phyloP scores from a whole-genome alignment of 64 coral and sea anemone genomes.

The Porites australiensis region DNA sequence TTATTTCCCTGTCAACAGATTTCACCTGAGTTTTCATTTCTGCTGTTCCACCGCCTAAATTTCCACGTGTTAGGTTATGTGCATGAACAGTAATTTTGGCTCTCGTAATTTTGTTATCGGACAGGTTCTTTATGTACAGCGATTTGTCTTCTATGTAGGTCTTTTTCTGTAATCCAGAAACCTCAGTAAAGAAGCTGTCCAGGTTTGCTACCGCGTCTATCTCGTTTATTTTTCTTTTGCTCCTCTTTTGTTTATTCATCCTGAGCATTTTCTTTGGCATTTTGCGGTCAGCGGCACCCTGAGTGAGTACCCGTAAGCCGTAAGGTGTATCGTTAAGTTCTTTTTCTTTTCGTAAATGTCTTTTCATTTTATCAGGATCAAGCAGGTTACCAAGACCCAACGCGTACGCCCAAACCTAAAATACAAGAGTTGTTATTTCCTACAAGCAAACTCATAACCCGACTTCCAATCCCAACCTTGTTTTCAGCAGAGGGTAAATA shows the following conservation, averaged over 20 bases:
- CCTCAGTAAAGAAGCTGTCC: constrained; percentile 59
- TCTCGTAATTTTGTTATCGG: not conserved
- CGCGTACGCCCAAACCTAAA: constrained; percentile 92
- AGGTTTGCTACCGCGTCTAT: constrained; percentile 55
- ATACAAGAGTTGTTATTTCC: too few species aligned
- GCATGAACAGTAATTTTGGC: not conserved
- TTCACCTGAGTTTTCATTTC: not conserved
- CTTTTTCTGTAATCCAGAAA: not conserved
- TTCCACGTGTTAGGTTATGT: not conserved
- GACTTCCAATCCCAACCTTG: too few species aligned
- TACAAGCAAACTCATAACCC: too few species aligned
- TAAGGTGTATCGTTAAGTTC: constrained; percentile 86
- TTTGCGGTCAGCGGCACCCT: not conserved
- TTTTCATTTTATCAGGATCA: constrained; percentile 75
- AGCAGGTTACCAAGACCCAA: constrained; percentile 82
- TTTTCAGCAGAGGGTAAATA: too few species aligned
- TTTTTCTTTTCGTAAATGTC: constrained; percentile 69
- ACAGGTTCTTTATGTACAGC: not conserved
- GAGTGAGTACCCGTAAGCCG: constrained; percentile 80
- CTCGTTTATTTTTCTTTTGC: constrained; percentile 35
- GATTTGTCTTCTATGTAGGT: not conserved
- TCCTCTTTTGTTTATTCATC: not conserved
- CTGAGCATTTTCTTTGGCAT: not conserved
- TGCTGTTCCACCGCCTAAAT: not conserved
- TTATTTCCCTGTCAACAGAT: not conserved